phyloP scores from a whole-genome alignment of 2,113 vertebrate species.

The Neofelis nebulosa region DNA sequence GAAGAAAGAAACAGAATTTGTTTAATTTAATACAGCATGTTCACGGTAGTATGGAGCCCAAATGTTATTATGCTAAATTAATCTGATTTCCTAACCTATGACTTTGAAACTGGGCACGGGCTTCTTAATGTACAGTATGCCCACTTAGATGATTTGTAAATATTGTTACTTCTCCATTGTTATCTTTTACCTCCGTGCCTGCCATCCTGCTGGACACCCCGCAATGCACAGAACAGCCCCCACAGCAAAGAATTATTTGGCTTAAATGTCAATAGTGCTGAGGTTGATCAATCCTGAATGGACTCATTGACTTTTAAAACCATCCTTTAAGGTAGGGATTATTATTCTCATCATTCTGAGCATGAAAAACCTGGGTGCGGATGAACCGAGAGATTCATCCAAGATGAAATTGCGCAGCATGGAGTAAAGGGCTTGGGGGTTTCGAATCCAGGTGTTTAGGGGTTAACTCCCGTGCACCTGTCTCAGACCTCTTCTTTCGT shows the following conservation, averaged over 20 bases:
- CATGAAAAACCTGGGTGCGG: too few species aligned
- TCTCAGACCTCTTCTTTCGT: not conserved
- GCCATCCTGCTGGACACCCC: not conserved
- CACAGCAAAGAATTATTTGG: not conserved
- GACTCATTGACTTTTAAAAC: not conserved
- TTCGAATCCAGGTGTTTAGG: not conserved
- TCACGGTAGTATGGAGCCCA: conserved; percentile 65
- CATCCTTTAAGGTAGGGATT: not conserved
- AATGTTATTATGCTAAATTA: conserved; percentile 47
- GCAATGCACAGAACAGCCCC: fast-evolving
- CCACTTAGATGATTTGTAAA: not conserved
- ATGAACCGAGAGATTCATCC: not conserved
- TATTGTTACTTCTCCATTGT: fast-evolving
- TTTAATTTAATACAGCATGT: conserved; percentile 78
- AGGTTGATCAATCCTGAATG: not conserved
- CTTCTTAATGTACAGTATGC: not conserved
- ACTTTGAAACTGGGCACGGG: not conserved
- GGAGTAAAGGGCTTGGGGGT: not conserved
- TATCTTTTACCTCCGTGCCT: not conserved
- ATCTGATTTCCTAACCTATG: conserved; percentile 45
- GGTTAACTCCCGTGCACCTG: fast-evolving
- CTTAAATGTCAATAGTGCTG: fast-evolving
- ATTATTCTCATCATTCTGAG: not conserved
- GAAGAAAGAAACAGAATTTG: conserved; percentile 71
- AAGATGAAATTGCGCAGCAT: fast-evolving